Evolutionary conservation across 2,888 invertebrate species (phyloP), one percentile per base, ranked within the genome.

Genomic region (Leptopilina myrica): DNA sequence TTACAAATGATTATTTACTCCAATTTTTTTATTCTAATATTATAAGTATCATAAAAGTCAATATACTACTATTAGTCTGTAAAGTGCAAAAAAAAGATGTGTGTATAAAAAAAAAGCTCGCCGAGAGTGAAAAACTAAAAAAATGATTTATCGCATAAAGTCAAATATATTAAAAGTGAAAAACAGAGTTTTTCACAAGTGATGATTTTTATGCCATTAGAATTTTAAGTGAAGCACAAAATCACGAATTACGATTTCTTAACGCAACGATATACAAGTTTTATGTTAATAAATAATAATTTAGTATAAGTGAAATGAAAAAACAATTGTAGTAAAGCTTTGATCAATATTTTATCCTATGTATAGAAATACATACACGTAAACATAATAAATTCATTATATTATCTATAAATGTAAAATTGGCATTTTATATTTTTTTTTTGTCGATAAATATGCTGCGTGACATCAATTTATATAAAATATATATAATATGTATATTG

Each of bases 391-490:
- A 62, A 9, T 15, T 15, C n/a, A 62, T 62, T 9, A 62, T 62
- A 43, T 43, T 43, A 43, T 43, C 43, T 43, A 43, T 43, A 43
- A 62, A 62, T 62, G 62, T 62, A 15, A 62, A 62, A 62, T 62
- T 49, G 49, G 12, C 49, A 49, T 49, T 62, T 8, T 20, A 20
- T 20, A 20, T 15, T 20, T 20, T 20, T 20, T 6, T 15, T 62
- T 62, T 62, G n/a, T 62, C 20, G 62, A 20, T 62, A 20, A 62
- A 33, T 4, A 62, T 62, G 20, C 62, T 20, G 20, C 62, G 49
- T 15, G 62, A 62, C 62, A 62, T 62, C 62, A 62, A 62, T 62
- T 62, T 62, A 62, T 62, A 62, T 20, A 62, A 62, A 20, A 62
- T 62, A 62, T 62, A 62, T 62, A 20, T 33, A 33, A 33, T 62